phyloP scores from a whole-genome alignment of 1,140 invertebrate species.

The Drosophila trapezifrons region DNA sequence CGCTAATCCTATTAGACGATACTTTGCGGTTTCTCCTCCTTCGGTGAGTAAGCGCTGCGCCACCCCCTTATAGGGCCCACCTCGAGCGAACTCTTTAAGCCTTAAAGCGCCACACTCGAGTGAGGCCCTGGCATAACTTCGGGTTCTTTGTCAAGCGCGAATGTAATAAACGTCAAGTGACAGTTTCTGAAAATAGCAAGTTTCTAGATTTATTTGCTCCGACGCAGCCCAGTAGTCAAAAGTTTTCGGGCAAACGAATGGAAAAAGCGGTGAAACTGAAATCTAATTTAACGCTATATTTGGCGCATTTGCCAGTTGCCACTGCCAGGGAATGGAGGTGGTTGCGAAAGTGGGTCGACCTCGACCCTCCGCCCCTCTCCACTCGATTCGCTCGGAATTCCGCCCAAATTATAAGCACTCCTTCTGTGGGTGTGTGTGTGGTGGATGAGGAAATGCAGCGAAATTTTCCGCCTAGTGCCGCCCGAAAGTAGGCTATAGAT shows the following conservation, averaged over 20 bases:
- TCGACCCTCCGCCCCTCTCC: conserved; percentile 50
- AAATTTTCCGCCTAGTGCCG: conserved; percentile 43
- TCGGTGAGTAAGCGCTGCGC: conserved; percentile 24
- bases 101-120: conserved; percentile 18
- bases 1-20: conserved; percentile 75
- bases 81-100: conserved; percentile 49
- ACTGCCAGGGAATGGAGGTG: conserved; percentile 18
- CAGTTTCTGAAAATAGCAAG: conserved; percentile 53
- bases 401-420: conserved; percentile 49
- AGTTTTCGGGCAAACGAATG: conserved; percentile 48
- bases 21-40: conserved; percentile 64
- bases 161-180: conserved; percentile 66
- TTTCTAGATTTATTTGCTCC: conserved; percentile 60
- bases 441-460: conserved; percentile 41
- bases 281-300: conserved; percentile 77
- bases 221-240: conserved; percentile 47
- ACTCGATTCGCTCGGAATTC: conserved; percentile 62
- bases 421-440: neutral
- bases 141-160: conserved; percentile 37
- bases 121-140: conserved; percentile 27
- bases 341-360: conserved; percentile 57
- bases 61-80: conserved; percentile 4
- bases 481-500: conserved; percentile 51
- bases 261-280: conserved; percentile 45
- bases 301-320: conserved; percentile 70